phyloP scores from a whole-genome alignment of 2,888 invertebrate species.

The Artemia sinica region DNA sequence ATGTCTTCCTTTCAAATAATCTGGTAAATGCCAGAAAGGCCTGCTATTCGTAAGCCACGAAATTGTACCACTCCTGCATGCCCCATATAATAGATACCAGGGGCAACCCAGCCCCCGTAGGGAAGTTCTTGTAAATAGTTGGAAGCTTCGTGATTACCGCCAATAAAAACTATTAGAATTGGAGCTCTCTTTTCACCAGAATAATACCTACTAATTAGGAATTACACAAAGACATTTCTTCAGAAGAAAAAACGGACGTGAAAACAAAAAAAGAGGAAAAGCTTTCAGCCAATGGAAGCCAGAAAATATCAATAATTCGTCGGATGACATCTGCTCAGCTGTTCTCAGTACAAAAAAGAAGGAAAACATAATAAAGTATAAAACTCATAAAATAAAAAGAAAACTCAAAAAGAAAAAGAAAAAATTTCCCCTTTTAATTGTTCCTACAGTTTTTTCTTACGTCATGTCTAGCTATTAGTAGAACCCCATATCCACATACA shows the following conservation, averaged over 20 bases:
- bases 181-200: constrained; percentile 77
- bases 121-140: constrained; percentile 89
- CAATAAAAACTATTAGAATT: constrained; percentile 81
- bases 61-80: constrained; percentile 69
- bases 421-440: too few species aligned
- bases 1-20: constrained; percentile 66
- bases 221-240: constrained; percentile 12
- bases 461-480: too few species aligned
- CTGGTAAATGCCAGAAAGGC: constrained; percentile 76
- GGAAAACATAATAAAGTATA: too few species aligned
- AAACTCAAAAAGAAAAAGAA: too few species aligned
- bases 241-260: constrained; percentile 21
- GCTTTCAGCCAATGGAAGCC: constrained; percentile 19
- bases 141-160: constrained; percentile 97
- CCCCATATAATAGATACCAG: constrained; percentile 90
- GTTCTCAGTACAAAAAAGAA: too few species aligned
- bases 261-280: constrained; percentile 21
- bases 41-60: constrained; percentile 69
- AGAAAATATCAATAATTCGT: not conserved
- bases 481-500: too few species aligned
- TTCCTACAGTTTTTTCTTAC: too few species aligned
- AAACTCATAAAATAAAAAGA: too few species aligned
- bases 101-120: constrained; percentile 97
- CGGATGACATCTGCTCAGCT: too few species aligned
- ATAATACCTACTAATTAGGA: constrained; percentile 51